phyloP scores from a whole-genome alignment of 2,113 vertebrate species.

The Diphyllodes magnificus region DNA sequence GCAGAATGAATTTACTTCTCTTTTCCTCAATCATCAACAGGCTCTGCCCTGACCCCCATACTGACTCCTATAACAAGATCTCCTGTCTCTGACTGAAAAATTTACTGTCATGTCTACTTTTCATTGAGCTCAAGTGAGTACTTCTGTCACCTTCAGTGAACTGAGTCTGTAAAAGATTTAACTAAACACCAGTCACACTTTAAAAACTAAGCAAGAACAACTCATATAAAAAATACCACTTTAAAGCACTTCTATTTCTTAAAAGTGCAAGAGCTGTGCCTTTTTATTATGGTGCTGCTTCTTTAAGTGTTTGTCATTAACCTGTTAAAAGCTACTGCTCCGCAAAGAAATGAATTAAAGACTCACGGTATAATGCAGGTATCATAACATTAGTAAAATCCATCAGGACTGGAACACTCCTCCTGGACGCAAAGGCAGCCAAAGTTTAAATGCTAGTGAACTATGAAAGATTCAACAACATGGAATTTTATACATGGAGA shows the following conservation, averaged over 20 bases:
- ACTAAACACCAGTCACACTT: conserved; percentile 71
- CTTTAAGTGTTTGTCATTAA: not conserved
- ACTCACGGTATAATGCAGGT: fast-evolving
- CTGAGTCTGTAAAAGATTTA: conserved; percentile 73
- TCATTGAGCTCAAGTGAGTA: conserved; percentile 91
- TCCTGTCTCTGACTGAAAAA: conserved; percentile 96
- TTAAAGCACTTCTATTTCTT: not conserved
- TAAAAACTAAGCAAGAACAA: conserved; percentile 61
- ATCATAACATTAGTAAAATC: not conserved
- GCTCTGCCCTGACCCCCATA: conserved; percentile 97
- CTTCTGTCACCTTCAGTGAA: conserved; percentile 95
- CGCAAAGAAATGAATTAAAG: not conserved
- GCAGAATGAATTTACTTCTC: conserved; percentile 99
- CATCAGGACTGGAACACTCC: not conserved
- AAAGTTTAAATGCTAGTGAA: not conserved
- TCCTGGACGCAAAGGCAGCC: not conserved
- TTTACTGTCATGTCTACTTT: conserved; percentile 95
- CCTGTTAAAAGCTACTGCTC: not conserved
- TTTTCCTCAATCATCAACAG: conserved; percentile 99
- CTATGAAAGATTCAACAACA: not conserved
- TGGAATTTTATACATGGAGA: not conserved
- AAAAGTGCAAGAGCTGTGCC: not conserved
- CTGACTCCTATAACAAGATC: conserved; percentile 99
- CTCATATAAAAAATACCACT: not conserved
- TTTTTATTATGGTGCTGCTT: not conserved